Percentiles rank a stretch among this genome's conserved stretches.
These are phyloP conservation scores for Neuroterus valhalla DNA, from an alignment of 1,140 invertebrate genomes.

Conservation along the genomic window DNA sequence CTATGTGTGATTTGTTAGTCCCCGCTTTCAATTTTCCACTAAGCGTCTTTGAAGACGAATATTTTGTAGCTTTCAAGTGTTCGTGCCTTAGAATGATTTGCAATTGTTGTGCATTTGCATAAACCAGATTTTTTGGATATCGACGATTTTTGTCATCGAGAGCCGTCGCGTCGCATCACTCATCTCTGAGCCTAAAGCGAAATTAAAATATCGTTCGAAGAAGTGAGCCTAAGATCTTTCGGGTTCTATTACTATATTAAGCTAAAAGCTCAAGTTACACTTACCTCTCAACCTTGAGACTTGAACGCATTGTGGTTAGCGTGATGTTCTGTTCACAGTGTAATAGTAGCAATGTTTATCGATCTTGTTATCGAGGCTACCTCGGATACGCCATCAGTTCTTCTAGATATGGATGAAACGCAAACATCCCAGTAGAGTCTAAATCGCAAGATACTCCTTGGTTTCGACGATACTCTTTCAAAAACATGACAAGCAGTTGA, in stretches of 20 bases:
- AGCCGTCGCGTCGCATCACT: too few relatives aligned
- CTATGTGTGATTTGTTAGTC: too few relatives aligned
- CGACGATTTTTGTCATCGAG: too few relatives aligned
- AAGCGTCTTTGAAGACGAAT: too few relatives aligned
- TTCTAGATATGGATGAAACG: constrained; percentile 41
- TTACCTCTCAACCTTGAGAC: constrained; percentile 62
- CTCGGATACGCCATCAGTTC: constrained; percentile 42
- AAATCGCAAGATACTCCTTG: neutral
- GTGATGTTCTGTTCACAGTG: constrained; percentile 61
- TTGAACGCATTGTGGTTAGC: constrained; percentile 63
- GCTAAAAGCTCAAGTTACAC: constrained; percentile 32
- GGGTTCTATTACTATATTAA: constrained; percentile 16
- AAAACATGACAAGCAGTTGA: constrained; percentile 36
- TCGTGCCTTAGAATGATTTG: too few relatives aligned
- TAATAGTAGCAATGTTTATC: constrained; percentile 72
- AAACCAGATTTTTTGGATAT: too few relatives aligned
- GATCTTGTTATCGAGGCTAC: constrained; percentile 69
- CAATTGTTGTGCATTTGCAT: too few relatives aligned
- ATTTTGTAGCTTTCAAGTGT: too few relatives aligned
- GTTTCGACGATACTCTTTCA: constrained; percentile 46
- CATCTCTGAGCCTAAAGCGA: too few relatives aligned
- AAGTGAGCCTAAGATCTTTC: too few relatives aligned
- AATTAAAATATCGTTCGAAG: too few relatives aligned
- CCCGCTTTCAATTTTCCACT: too few relatives aligned
- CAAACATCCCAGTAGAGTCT: constrained; percentile 48